These are phyloP conservation scores for Disparrhopalites patrizii DNA, from an alignment of 2,888 invertebrate genomes.

Conservation along the genomic window DNA sequence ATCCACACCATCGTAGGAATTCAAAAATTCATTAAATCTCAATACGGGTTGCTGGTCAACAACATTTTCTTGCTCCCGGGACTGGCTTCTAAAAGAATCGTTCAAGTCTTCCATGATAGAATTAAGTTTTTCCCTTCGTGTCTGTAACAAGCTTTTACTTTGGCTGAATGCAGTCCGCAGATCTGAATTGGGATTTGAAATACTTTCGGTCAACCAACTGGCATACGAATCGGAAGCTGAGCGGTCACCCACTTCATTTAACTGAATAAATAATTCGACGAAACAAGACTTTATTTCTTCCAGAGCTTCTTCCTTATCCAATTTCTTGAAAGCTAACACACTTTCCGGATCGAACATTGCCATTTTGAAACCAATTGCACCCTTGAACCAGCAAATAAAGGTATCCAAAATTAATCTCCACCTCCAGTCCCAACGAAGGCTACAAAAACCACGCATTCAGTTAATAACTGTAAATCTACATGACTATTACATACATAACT, in stretches of 20 bases:
- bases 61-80: background rate
- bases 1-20: background rate
- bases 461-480: too few species aligned
- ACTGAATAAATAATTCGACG: background rate
- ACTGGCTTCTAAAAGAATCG: too few species aligned
- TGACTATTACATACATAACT: too few species aligned
- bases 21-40: too few species aligned
- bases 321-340: background rate
- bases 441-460: too few species aligned
- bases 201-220: background rate
- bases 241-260: background rate
- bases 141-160: background rate
- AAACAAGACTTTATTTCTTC: background rate
- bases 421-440: too few species aligned
- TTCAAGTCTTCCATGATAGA: background rate
- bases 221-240: background rate
- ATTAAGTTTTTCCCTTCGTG: background rate
- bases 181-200: background rate
- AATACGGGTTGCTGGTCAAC: background rate
- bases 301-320: background rate
- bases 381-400: too few species aligned
- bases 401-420: too few species aligned
- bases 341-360: conserved; percentile 13
- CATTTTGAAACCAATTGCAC: too few species aligned
- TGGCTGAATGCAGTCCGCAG: background rate